Evolutionary conservation across 2,888 invertebrate species (phyloP), one percentile per base, ranked within the genome.

Genomic region (Brenthis hecate): DNA sequence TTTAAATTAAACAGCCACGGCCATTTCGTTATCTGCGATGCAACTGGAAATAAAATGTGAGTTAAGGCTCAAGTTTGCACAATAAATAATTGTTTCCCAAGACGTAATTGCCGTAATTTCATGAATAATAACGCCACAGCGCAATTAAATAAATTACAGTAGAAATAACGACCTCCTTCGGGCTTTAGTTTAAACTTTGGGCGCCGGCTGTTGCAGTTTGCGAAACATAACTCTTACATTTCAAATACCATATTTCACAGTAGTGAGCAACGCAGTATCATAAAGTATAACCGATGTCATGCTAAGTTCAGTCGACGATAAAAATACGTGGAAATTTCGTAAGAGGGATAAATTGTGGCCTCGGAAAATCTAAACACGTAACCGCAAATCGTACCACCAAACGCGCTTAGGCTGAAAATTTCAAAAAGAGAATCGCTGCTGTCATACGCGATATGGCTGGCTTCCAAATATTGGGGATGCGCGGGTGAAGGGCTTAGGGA

Each of bases 81-180:
- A 90, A 92, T 92, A 92, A 92, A 92, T 92, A 92, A 92, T 91
- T 92, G 92, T 92, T 92, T 91, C 91, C 83, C 82, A 75, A 86
- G 88, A 85, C 91, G 85, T 92, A 92, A 92, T 92, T 91, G 91
- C 92, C 90, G 92, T 91, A 92, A 92, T 92, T 92, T 92, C 91
- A 92, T 92, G 92, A 92, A 92, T 92, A 92, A 92, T 92, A 91
- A 90, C 91, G 87, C 91, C 91, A 87, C 88, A 91, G 88, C 87
- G 92, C 92, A 92, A 92, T 92, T 92, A 92, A 91, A 92, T 92
- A 92, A 92, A 92, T 92, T 91, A 92, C 87, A 82, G 85, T 85
- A 85, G 87, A 86, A 91, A 87, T 91, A 90, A 91, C 91, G 91
- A 86, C 84, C 91, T 88, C 88, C 87, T 88, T 87, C 81, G 85